phyloP scores from a whole-genome alignment of 2,113 vertebrate species.

The Nannobrachium achirus region DNA sequence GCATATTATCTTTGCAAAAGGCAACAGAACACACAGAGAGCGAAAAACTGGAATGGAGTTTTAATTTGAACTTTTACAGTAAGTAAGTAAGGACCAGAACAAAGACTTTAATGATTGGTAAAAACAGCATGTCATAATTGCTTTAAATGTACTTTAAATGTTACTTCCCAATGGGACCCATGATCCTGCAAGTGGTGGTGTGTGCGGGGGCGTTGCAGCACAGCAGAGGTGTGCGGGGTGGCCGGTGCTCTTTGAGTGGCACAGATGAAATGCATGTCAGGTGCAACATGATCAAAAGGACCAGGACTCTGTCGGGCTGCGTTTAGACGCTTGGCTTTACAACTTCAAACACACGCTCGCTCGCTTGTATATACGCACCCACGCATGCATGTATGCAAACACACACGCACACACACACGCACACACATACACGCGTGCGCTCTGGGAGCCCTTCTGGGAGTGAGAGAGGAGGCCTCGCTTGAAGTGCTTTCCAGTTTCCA shows the following conservation, averaged over 20 bases:
- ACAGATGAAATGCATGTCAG: constrained; percentile 52
- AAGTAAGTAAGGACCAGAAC: too few relatives aligned
- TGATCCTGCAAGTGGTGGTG: constrained; percentile 13
- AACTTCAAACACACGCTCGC: constrained; percentile 56
- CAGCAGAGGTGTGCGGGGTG: not conserved
- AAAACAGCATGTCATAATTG: too few relatives aligned
- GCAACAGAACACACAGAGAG: too few relatives aligned
- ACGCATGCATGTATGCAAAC: constrained; percentile 24
- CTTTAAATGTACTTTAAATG: too few relatives aligned
- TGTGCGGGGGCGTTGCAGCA: not conserved
- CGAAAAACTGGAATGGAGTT: too few relatives aligned
- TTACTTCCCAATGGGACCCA: too few relatives aligned
- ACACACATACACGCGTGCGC: constrained; percentile 30
- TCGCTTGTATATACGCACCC: not conserved
- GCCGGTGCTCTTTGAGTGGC: constrained; percentile 32
- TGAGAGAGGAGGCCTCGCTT: constrained; percentile 51
- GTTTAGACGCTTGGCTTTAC: constrained; percentile 57
- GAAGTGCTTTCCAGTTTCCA: constrained; percentile 59
- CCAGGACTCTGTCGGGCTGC: constrained; percentile 45
- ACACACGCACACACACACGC: constrained; percentile 11
- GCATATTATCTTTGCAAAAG: too few relatives aligned
- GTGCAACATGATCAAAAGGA: constrained; percentile 54
- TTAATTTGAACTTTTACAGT: too few relatives aligned
- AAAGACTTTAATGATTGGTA: too few relatives aligned
- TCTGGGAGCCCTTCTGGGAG: constrained; percentile 63